phyloP scores from a whole-genome alignment of 2,113 vertebrate genomes.

The Phrynosoma platyrhinos region DNA sequence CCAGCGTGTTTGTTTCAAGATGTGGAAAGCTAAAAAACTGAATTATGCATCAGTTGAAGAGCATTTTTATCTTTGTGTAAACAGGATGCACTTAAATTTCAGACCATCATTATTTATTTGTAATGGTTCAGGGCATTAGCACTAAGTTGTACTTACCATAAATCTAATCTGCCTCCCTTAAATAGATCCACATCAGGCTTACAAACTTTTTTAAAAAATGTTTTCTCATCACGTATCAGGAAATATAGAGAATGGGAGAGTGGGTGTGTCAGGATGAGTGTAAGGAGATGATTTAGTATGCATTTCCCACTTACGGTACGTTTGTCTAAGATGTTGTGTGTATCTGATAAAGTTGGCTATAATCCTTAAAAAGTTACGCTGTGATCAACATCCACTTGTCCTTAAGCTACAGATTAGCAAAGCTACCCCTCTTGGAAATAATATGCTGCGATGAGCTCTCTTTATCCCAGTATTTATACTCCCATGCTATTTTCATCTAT shows the following conservation, averaged over 20 bases:
- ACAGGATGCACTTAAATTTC: slow-evolving; percentile 65
- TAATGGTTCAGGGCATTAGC: slow-evolving; percentile 18
- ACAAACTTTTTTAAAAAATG: neutral
- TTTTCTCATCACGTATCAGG: fast-evolving
- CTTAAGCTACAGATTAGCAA: too few relatives aligned
- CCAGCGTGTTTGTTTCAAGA: slow-evolving; percentile 43
- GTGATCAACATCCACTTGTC: too few relatives aligned
- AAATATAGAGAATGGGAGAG: fast-evolving
- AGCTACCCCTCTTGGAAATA: too few relatives aligned
- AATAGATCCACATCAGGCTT: neutral
- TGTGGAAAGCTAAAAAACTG: slow-evolving; percentile 35
- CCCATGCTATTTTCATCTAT: too few relatives aligned
- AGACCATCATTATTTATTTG: slow-evolving; percentile 37
- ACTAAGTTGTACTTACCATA: fast-evolving
- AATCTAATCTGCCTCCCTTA: slow-evolving; percentile 31
- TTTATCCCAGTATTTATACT: too few relatives aligned
- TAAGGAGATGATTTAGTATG: neutral
- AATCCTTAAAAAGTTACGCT: too few relatives aligned
- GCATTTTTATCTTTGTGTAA: slow-evolving; percentile 52
- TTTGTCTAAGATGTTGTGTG: neutral
- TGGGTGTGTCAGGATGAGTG: fast-evolving
- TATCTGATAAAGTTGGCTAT: too few relatives aligned
- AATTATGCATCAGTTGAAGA: slow-evolving; percentile 54
- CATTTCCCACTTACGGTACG: neutral
- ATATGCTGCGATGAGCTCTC: too few relatives aligned